Percentiles rank a stretch among this genome's conserved stretches.
These are phyloP conservation scores for Drosophila gaucha DNA, from an alignment of 2,888 invertebrate genomes.

Conservation along the genomic window DNA sequence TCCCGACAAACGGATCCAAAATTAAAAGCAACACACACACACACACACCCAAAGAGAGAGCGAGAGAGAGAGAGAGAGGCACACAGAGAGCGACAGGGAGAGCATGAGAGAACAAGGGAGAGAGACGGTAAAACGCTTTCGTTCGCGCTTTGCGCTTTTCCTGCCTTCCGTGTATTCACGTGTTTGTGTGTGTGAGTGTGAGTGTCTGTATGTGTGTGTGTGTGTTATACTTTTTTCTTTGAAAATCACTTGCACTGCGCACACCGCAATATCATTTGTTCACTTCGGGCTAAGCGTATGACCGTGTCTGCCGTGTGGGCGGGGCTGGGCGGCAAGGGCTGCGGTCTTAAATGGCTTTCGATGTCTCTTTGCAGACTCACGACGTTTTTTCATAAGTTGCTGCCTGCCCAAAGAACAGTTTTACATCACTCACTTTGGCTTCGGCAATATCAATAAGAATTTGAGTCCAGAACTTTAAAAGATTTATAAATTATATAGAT, in stretches of 20 bases:
- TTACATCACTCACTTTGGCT: too few species aligned
- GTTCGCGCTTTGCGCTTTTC: conserved; percentile 63
- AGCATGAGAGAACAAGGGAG: conserved; percentile 14
- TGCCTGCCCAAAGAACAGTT: too few species aligned
- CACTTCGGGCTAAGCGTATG: conserved; percentile 17
- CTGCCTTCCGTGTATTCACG: conserved; percentile 23
- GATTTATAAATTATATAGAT: too few species aligned
- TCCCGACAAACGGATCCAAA: conserved; percentile 68
- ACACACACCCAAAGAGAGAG: not conserved
- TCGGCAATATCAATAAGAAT: too few species aligned
- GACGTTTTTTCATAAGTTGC: too few species aligned
- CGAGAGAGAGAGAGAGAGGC: not conserved
- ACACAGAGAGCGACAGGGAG: not conserved
- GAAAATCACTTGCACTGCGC: conserved; percentile 32
- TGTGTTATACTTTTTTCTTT: conserved; percentile 27
- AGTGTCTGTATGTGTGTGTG: conserved; percentile 9
- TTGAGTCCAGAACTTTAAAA: too few species aligned
- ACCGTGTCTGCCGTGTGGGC: not conserved
- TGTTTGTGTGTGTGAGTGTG: not conserved
- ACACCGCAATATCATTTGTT: conserved; percentile 29
- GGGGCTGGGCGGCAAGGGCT: not conserved
- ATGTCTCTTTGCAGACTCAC: too few species aligned
- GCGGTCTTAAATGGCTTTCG: not conserved
- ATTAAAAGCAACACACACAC: conserved; percentile 21
- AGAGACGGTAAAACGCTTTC: conserved; percentile 61